Percentiles rank a stretch among this genome's conserved stretches.
phyloP scores from a whole-genome alignment of 2,113 vertebrate species.

The Mesoclemmys tuberculata region DNA sequence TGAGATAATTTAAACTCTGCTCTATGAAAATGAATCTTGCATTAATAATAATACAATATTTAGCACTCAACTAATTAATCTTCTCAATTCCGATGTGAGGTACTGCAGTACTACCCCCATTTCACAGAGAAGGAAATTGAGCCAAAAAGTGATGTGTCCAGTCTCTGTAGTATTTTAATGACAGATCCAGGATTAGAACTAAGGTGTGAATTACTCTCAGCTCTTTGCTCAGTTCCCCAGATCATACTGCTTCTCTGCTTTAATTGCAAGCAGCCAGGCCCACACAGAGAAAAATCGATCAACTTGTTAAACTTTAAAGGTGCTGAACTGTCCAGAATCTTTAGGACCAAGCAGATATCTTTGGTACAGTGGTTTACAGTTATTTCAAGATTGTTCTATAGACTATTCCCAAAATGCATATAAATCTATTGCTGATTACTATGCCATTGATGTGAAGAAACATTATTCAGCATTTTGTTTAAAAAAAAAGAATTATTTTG shows the following conservation, averaged over 20 bases:
- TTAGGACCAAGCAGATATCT: not conserved
- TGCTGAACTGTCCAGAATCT: not conserved
- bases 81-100: not conserved
- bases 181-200: not conserved
- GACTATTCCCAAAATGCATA: not conserved
- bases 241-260: not conserved
- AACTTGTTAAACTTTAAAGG: not conserved
- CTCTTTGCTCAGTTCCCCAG: accelerated
- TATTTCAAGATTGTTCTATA: not conserved
- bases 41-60: not conserved
- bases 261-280: accelerated
- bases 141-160: accelerated
- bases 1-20: not conserved
- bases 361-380: not conserved
- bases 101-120: not conserved
- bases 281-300: not conserved
- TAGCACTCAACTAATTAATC: not conserved
- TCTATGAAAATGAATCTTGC: not conserved
- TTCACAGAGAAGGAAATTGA: not conserved
- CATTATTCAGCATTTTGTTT: not conserved
- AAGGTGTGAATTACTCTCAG: not conserved
- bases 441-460: not conserved
- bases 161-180: not conserved
- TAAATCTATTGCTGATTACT: not conserved
- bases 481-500: not conserved